Base-by-base conservation (phyloP, 2,888 invertebrate genomes). In the Zygogramma bicolorata region DNA sequence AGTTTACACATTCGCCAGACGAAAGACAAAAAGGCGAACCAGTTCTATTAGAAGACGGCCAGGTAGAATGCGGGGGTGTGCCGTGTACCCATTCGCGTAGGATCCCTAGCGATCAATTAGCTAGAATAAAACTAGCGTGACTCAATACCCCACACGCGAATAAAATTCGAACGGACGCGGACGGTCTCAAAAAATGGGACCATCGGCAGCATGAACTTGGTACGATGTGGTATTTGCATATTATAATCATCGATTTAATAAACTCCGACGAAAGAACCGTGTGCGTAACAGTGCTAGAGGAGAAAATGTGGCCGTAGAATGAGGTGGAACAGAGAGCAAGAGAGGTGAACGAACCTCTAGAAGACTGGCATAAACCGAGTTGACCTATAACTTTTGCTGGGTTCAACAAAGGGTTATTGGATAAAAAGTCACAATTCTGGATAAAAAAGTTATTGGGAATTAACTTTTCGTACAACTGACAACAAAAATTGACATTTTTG, bases 151-250 rank as follows among this genome's bases (percentile, higher is more conserved):
- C 25, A 53, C 53, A 53, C 53, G 53, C 53, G 13, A 53, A 53
- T 53, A 53, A 53, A 27, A 53, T 27, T n/a, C n/a, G 13, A 53
- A 25, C 25, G 25, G 22, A n/a, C n/a, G 20, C n/a, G n/a, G 42
- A n/a, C n/a, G 20, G 46, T 53, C 27, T 53, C 53, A n/a, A 27
- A 53, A 53, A 53, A 27, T 53, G 2, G 53, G 53, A 10, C 53
- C 53, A 46, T 46, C 20, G 46, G 53, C 25, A 13, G 27, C 13
- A 3, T n/a, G 46, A 63, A 46, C 46, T 63, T 63, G 63, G 63
- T 63, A 63, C 63, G 29, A 27, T 63, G 25, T 46, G 46, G 63
- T 46, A 63, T 63, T 63, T 46, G 25, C 63, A 63, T 63, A 63
- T 46, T 27, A 29, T 18, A 29, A 63, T 29, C 4, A 25, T 63